Evolutionary conservation across 1,140 invertebrate genomes (phyloP).

Genomic region (Listronotus bonariensis): DNA sequence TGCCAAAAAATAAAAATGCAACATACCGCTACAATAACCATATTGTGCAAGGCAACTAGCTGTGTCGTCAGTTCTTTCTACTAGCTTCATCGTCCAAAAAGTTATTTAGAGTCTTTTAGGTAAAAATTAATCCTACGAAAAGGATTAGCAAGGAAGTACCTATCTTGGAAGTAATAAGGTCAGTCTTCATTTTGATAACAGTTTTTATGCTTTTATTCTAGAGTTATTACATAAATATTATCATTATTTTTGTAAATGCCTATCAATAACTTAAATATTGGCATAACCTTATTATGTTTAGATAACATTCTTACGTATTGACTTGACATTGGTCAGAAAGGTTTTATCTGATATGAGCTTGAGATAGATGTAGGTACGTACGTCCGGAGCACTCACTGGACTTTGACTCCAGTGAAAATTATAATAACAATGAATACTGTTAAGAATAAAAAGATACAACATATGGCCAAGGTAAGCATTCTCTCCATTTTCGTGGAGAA

Average conservation of each 20-base stretch:
- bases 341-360: slow-evolving; percentile 17
- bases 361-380: neutral
- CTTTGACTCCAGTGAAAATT: slow-evolving; percentile 65
- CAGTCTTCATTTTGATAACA: slow-evolving; percentile 21
- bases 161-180: slow-evolving; percentile 15
- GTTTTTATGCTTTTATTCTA: neutral
- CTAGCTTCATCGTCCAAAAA: slow-evolving; percentile 26
- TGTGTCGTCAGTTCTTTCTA: slow-evolving; percentile 14
- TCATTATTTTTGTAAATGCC: no score
- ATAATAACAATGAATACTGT: slow-evolving; percentile 77
- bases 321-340: neutral
- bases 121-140: no score
- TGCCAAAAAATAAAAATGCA: slow-evolving; percentile 33
- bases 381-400: neutral
- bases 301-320: neutral
- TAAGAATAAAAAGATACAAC: slow-evolving; percentile 74
- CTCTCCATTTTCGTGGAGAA: slow-evolving; percentile 14
- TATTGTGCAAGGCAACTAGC: slow-evolving; percentile 20
- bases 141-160: slow-evolving; percentile 16
- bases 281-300: neutral
- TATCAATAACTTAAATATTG: no score
- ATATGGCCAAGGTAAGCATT: slow-evolving; percentile 78
- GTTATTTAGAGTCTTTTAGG: slow-evolving; percentile 13
- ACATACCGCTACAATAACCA: slow-evolving; percentile 33
- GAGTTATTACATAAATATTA: no score